A percentile compares a stretch with the other conserved stretches of the same genome.
These are phyloP conservation scores for Pseudobourletiella spinata DNA, from an alignment of 1,140 invertebrate genomes.

Conservation along the genomic window DNA sequence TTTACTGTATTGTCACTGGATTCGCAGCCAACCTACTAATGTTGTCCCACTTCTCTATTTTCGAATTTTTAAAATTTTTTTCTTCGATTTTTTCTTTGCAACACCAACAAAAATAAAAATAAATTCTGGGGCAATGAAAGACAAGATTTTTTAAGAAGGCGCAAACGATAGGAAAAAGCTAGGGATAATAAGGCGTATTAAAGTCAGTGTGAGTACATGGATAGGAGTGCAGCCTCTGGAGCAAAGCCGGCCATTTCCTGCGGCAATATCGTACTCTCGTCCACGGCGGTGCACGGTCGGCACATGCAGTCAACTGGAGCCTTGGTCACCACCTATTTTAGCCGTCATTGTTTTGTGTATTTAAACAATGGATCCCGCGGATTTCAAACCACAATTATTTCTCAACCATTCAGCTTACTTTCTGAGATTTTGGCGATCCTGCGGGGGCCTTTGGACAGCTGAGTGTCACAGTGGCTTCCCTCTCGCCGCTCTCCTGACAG, in stretches of 20 bases:
- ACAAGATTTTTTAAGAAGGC: too few relatives aligned
- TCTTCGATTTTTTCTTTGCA: too few relatives aligned
- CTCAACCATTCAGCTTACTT: too few relatives aligned
- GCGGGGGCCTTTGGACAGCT: slow-evolving; percentile 80
- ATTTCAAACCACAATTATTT: slow-evolving; percentile 18
- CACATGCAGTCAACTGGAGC: slow-evolving; percentile 81
- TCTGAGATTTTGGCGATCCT: slow-evolving; percentile 73
- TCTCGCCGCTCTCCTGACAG: slow-evolving; percentile 84
- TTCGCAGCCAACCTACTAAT: too few relatives aligned
- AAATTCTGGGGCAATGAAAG: too few relatives aligned
- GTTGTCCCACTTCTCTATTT: too few relatives aligned
- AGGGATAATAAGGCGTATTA: too few relatives aligned
- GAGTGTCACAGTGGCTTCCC: slow-evolving; percentile 76
- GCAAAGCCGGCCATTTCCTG: slow-evolving; percentile 74
- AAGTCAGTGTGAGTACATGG: slow-evolving; percentile 19
- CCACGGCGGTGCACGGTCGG: slow-evolving; percentile 76
- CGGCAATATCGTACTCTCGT: slow-evolving; percentile 74
- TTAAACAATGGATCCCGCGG: not conserved
- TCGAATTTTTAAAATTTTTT: too few relatives aligned
- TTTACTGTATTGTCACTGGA: too few relatives aligned
- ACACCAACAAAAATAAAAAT: too few relatives aligned
- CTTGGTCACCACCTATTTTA: slow-evolving; percentile 73
- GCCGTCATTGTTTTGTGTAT: slow-evolving; percentile 1
- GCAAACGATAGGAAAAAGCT: too few relatives aligned
- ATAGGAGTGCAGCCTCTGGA: slow-evolving; percentile 56